Percentiles rank a stretch among this genome's conserved stretches.
phyloP scores from a whole-genome alignment of 2,888 invertebrate genomes.

The Ditylenchus weischeri region DNA sequence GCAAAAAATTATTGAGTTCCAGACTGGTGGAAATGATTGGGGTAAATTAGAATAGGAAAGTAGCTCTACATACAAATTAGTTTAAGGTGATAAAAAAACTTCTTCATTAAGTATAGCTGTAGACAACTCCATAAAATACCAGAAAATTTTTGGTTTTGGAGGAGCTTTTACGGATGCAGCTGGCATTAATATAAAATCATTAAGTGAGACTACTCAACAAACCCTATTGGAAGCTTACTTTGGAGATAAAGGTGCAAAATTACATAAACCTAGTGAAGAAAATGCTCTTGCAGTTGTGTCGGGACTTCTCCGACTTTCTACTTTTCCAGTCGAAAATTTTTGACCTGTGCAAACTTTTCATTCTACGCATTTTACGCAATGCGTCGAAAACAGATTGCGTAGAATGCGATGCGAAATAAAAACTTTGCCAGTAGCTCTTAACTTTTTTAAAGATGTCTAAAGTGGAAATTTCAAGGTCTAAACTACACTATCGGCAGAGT shows the following conservation, averaged over 20 bases:
- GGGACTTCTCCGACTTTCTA: no score
- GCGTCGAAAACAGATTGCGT: no score
- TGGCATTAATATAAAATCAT: constrained; percentile 70
- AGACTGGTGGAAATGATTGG: neutral
- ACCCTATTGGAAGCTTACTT: constrained; percentile 43
- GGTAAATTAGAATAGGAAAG: neutral
- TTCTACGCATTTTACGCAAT: no score
- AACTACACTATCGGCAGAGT: constrained; percentile 77
- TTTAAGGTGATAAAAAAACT: neutral
- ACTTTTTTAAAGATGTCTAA: no score
- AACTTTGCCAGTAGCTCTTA: no score
- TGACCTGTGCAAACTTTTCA: no score
- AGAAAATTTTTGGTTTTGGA: constrained; percentile 59
- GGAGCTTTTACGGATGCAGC: constrained; percentile 76
- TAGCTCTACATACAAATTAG: neutral
- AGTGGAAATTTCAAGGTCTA: constrained; percentile 68
- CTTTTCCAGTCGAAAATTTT: no score
- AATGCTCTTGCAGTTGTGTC: no score
- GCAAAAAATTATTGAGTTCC: constrained; percentile 8
- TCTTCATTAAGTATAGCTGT: constrained; percentile 6
- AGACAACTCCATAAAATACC: constrained; percentile 18
- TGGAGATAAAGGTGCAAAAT: constrained; percentile 1
- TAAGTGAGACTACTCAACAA: constrained; percentile 64
- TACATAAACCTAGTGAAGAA: no score
- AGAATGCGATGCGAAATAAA: no score